Conservation (phyloP, 2,888 invertebrate species). For the Dicyrtoma fusca region DNA sequence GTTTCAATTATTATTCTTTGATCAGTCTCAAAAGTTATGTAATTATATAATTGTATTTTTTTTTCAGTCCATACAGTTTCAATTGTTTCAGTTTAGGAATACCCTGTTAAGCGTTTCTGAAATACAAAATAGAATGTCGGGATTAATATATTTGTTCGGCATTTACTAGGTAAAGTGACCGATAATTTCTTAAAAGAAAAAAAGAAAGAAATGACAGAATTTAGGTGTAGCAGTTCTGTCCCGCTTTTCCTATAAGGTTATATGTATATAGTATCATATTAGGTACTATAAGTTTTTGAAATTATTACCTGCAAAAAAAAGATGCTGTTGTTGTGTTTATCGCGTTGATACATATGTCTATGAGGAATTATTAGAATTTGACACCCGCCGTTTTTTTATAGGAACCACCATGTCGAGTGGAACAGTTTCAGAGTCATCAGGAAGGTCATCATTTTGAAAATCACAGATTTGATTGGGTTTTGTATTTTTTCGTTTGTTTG, state of each 20-base stretch:
- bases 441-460: slow-evolving; percentile 40
- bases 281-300: background rate
- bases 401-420: slow-evolving; percentile 55
- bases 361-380: slow-evolving; percentile 39
- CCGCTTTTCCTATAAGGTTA: no score
- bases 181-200: no score
- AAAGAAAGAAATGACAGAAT: no score
- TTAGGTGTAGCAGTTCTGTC: no score
- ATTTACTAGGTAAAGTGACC: no score
- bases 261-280: no score
- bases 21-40: slow-evolving; percentile 34
- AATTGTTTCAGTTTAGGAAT: slow-evolving; percentile 15
- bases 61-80: slow-evolving; percentile 18
- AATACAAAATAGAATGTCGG: no score
- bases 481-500: slow-evolving; percentile 54
- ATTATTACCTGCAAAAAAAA: slow-evolving; percentile 6
- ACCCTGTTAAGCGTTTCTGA: slow-evolving; percentile 12
- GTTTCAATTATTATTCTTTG: background rate
- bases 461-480: slow-evolving; percentile 57
- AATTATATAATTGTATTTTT: background rate
- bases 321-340: background rate
- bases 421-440: slow-evolving; percentile 42
- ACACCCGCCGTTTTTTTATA: slow-evolving; percentile 51
- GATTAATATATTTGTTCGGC: no score
- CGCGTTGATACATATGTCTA: slow-evolving; percentile 19